Conservation (phyloP, 2,888 invertebrate genomes). For the Xanthia icteritia region DNA sequence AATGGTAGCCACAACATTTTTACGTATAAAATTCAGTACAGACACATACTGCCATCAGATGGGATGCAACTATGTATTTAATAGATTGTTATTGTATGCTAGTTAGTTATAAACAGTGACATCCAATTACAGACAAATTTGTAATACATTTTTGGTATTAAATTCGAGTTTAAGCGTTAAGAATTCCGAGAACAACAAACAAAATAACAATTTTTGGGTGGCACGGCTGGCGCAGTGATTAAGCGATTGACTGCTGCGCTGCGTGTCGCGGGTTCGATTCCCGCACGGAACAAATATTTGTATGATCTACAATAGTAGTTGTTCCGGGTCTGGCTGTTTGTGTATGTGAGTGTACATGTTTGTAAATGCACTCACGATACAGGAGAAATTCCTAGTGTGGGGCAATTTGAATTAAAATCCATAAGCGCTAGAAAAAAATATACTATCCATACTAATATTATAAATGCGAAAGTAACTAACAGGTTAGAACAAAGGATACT, state of each 20-base stretch:
- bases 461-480: neutral
- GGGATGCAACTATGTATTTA: neutral
- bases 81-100: neutral
- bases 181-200: neutral
- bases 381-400: no score
- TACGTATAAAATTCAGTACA: neutral
- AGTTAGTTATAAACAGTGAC: neutral
- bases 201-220: neutral
- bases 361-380: no score
- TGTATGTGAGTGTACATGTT: no score
- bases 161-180: neutral
- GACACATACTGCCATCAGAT: neutral
- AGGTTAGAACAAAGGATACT: neutral
- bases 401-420: neutral
- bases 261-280: no score
- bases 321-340: no score
- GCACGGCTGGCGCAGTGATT: no score
- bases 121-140: no score
- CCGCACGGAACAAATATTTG: no score
- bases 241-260: no score
- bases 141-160: neutral
- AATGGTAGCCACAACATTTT: neutral
- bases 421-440: neutral
- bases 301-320: no score
- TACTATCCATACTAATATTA: neutral